A percentile compares a stretch with the other conserved stretches of the same genome.
These are phyloP conservation scores for Drosophila kohkoa DNA, from an alignment of 1,140 invertebrate species.

Conservation along the genomic window DNA sequence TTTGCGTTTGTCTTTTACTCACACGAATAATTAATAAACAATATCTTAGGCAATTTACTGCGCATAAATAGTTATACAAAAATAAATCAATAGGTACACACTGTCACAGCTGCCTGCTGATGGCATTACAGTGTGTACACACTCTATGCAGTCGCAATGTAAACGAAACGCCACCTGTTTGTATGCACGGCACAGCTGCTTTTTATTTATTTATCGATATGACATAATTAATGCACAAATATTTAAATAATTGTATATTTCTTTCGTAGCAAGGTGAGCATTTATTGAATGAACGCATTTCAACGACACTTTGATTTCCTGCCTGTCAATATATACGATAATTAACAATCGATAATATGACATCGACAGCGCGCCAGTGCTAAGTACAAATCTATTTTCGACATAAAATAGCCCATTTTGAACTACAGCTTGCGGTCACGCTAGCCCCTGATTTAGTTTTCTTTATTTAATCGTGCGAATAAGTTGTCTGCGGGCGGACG, in stretches of 20 bases:
- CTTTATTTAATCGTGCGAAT: conserved; percentile 63
- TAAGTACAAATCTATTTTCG: neutral
- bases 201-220: conserved; percentile 9
- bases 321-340: neutral
- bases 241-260: neutral
- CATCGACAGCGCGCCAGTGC: no score
- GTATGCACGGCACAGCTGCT: conserved; percentile 32
- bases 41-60: conserved; percentile 41
- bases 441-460: neutral
- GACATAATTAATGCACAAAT: neutral
- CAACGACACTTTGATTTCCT: neutral
- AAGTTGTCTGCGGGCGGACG: conserved; percentile 78
- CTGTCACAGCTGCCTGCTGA: neutral
- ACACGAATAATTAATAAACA: conserved; percentile 30
- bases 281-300: neutral
- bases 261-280: neutral
- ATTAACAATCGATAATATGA: neutral
- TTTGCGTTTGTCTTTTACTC: neutral
- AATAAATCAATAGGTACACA: conserved; percentile 17
- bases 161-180: conserved; percentile 25
- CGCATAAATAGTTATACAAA: conserved; percentile 50
- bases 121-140: conserved; percentile 12
- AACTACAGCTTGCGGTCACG: neutral
- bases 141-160: neutral
- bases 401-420: neutral